Percentiles rank a stretch among this genome's conserved stretches.
These are phyloP conservation scores for Xestia rhomboidea DNA, from an alignment of 2,888 invertebrate genomes.

Conservation along the genomic window DNA sequence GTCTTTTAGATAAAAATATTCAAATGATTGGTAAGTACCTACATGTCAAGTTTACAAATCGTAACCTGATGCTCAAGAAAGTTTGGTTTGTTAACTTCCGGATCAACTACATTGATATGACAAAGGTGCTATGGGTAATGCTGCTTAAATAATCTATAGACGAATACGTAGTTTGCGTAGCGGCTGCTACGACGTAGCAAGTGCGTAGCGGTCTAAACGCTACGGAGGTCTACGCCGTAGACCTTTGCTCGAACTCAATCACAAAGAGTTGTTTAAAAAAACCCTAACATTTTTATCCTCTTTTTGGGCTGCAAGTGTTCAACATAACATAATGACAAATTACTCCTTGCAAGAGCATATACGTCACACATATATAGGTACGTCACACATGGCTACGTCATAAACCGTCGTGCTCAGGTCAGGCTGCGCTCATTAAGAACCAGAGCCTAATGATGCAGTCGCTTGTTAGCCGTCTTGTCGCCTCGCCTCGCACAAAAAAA, in stretches of 20 bases:
- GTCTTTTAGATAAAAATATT: neutral
- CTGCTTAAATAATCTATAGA: neutral
- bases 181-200: constrained; percentile 22
- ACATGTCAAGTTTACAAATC: neutral
- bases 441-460: constrained; percentile 81
- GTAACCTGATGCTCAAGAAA: neutral
- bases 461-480: constrained; percentile 82
- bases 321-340: constrained; percentile 34
- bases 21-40: neutral
- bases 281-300: constrained; percentile 6
- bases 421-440: constrained; percentile 77
- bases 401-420: constrained; percentile 65
- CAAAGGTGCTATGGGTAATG: neutral
- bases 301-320: constrained; percentile 21
- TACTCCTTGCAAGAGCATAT: constrained; percentile 33
- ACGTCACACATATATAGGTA: constrained; percentile 50
- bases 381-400: constrained; percentile 56
- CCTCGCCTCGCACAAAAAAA: constrained; percentile 68
- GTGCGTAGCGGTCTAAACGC: neutral
- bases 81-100: neutral
- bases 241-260: neutral
- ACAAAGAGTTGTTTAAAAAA: neutral
- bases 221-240: constrained; percentile 43
- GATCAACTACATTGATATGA: neutral
- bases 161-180: constrained; percentile 1